Evolutionary conservation across 2,888 invertebrate genomes (phyloP), one percentile per base, ranked within the genome.

Genomic region (Drosophila gaucha): DNA sequence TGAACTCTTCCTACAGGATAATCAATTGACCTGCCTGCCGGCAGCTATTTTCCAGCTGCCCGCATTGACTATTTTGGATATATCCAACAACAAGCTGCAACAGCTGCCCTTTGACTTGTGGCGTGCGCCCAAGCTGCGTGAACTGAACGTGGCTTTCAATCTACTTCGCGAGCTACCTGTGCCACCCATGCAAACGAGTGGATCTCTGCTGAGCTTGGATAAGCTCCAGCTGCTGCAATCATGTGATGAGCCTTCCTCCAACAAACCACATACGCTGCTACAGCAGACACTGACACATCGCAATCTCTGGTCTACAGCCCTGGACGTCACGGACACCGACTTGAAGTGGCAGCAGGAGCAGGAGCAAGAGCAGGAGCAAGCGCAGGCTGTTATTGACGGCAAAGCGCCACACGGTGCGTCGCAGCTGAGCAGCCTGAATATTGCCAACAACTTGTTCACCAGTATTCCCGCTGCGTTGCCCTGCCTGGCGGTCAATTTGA

Each of bases 61-160:
- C 0, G 92, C 94, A 0, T 92, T 99, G 35, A 93, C 94, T 10
- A 95, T 96, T 2, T 93, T 99, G 72, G 98, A 99, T 91, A 95
- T 98, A n/a, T 97, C 98, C 0, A 97, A 98, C 92, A 99, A 99
- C 92, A 97, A 97, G 91, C 92, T 99, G 55, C 95, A 96, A 70
- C 92, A 93, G 46, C 92, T 99, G 55, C 98, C 98, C 0, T 94
- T 95, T 58, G 94, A 95, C 71, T 92, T 99, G 93, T 99, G 98
- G 98, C 92, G 94, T 12, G 95, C 98, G 1, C 96, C 97, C 0
- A 95, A 96, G 62, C 92, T 99, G 44, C 94, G 96, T 54, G 98
- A 98, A 91, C 92, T 98, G 28, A 98, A 97, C 91, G 95, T 95
- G 0, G 96, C 98, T 0, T 95, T 97, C 87, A 99, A 99, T 93